Evolutionary conservation across 2,888 invertebrate species (phyloP).

Genomic region (Metopia argyrocephala): DNA sequence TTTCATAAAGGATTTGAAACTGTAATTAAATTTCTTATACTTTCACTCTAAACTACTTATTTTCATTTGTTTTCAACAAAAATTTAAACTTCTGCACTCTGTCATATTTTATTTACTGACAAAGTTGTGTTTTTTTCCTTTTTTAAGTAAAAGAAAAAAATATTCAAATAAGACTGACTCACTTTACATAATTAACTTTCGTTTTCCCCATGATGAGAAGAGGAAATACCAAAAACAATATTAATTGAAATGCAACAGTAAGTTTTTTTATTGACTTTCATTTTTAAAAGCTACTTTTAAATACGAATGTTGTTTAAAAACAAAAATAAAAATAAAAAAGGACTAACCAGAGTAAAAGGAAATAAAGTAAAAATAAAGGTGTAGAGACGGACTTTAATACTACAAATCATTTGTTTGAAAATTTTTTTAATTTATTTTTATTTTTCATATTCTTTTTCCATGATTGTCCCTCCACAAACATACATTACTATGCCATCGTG

Average conservation of each 20-base stretch:
- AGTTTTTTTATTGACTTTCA: background rate
- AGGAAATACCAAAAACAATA: background rate
- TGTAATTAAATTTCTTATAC: background rate
- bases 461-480: background rate
- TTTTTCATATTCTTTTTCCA: background rate
- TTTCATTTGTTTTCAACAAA: background rate
- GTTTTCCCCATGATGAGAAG: background rate
- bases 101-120: background rate
- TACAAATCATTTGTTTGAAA: conserved; percentile 16
- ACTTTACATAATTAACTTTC: conserved; percentile 20
- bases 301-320: background rate
- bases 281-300: background rate
- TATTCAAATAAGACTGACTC: background rate
- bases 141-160: background rate
- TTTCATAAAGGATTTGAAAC: background rate
- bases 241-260: conserved; percentile 5
- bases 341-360: too few relatives aligned
- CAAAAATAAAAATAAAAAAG: too few relatives aligned
- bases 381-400: background rate
- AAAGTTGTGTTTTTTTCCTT: background rate
- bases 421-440: conserved; percentile 3
- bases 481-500: background rate
- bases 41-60: background rate
- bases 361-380: background rate
- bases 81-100: background rate